These are phyloP conservation scores for Lysandra coridon DNA, from an alignment of 2,888 invertebrate species.

Conservation along the genomic window DNA sequence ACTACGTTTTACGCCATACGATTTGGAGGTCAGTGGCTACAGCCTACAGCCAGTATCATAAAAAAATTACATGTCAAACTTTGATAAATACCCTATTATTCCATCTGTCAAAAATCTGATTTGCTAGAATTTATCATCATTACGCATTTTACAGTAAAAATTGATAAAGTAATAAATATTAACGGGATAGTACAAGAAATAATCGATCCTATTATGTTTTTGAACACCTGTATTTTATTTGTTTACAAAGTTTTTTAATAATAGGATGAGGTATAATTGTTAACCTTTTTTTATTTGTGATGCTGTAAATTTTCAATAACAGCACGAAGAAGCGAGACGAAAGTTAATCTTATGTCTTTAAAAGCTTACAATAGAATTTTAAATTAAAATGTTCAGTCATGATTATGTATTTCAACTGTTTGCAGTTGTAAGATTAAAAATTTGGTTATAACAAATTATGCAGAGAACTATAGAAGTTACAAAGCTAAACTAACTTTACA, in stretches of 20 bases:
- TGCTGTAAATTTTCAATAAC: constrained; percentile 19
- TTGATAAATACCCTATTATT: background rate
- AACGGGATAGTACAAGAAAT: background rate
- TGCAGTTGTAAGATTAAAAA: background rate
- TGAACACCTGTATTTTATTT: background rate
- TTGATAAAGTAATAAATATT: background rate
- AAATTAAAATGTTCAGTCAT: background rate
- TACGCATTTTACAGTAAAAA: background rate
- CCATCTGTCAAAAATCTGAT: background rate
- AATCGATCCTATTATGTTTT: constrained; percentile 1
- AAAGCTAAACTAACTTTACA: constrained; percentile 2
- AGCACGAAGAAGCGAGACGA: background rate
- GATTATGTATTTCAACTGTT: background rate
- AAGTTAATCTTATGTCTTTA: background rate
- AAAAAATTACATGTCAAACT: background rate
- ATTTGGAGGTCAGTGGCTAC: no score
- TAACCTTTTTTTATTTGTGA: constrained; percentile 20
- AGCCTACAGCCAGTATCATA: background rate
- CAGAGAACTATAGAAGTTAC: background rate
- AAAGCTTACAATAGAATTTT: background rate
- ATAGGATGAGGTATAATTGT: background rate
- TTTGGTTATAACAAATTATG: background rate
- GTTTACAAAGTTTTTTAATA: background rate
- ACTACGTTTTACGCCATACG: no score
- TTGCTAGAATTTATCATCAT: background rate